These are phyloP conservation scores for Ornithoptera priamus DNA, from an alignment of 2,888 invertebrate genomes.

Conservation along the genomic window DNA sequence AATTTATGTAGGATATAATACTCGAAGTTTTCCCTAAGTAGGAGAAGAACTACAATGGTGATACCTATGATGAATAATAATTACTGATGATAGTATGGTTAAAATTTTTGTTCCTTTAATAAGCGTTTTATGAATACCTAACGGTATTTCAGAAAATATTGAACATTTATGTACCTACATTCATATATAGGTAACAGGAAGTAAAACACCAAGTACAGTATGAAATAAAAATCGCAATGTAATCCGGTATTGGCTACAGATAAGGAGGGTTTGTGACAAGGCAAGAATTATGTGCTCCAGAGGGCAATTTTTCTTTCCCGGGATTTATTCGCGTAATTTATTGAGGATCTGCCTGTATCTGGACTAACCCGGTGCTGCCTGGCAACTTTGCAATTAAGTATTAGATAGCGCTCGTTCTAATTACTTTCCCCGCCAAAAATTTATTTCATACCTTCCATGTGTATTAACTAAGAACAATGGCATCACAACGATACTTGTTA, in stretches of 20 bases:
- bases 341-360: constrained; percentile 79
- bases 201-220: constrained; percentile 61
- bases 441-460: constrained; percentile 34
- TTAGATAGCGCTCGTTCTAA: constrained; percentile 48
- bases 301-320: constrained; percentile 80
- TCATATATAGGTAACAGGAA: constrained; percentile 41
- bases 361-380: constrained; percentile 70
- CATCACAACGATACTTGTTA: neutral
- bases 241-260: constrained; percentile 80
- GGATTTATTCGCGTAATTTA: constrained; percentile 80
- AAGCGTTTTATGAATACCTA: too few relatives aligned
- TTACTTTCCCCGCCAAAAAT: constrained; percentile 43
- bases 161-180: neutral
- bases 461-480: neutral
- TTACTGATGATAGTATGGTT: too few relatives aligned
- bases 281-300: constrained; percentile 81
- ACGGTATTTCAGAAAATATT: neutral
- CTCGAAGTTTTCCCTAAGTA: too few relatives aligned
- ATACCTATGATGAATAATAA: too few relatives aligned
- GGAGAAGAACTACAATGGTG: too few relatives aligned
- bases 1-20: too few relatives aligned
- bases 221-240: constrained; percentile 80
- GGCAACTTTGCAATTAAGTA: constrained; percentile 68
- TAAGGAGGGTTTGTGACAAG: constrained; percentile 80
- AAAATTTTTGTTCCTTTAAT: too few relatives aligned